phyloP scores from a whole-genome alignment of 2,797 vertebrate genomes.

The Poeciliopsis presidionis region DNA sequence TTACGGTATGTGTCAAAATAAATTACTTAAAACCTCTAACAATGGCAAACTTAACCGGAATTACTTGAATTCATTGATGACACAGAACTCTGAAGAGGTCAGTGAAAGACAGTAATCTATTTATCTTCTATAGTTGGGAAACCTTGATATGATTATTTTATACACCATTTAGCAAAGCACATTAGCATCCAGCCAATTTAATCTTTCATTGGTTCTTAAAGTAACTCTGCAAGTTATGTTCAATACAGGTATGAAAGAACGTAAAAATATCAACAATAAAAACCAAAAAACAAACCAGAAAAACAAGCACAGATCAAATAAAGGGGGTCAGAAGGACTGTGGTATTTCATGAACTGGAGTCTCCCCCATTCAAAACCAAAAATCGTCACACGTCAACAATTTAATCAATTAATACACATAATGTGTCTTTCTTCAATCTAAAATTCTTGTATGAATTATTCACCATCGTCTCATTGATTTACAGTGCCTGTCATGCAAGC shows the following conservation, averaged over 20 bases:
- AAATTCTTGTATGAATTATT: not conserved
- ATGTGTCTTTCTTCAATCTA: not conserved
- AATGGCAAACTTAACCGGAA: no score
- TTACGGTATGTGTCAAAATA: no score
- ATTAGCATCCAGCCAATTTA: not conserved
- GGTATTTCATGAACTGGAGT: not conserved
- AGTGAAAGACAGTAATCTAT: not conserved
- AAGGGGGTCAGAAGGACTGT: not conserved
- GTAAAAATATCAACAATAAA: not conserved
- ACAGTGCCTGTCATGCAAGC: not conserved
- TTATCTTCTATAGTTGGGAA: not conserved
- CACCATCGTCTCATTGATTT: no score
- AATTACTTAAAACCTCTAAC: no score
- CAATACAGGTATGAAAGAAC: not conserved
- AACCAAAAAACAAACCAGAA: not conserved
- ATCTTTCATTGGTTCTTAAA: not conserved
- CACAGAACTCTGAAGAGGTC: no score
- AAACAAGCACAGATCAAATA: not conserved
- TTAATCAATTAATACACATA: not conserved
- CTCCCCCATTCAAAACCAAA: not conserved
- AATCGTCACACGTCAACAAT: not conserved
- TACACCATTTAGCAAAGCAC: not conserved
- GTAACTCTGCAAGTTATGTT: not conserved
- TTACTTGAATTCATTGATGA: no score
- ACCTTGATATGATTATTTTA: not conserved